Base-by-base conservation (phyloP, 2,113 vertebrate species). In the Pelobates fuscus region DNA sequence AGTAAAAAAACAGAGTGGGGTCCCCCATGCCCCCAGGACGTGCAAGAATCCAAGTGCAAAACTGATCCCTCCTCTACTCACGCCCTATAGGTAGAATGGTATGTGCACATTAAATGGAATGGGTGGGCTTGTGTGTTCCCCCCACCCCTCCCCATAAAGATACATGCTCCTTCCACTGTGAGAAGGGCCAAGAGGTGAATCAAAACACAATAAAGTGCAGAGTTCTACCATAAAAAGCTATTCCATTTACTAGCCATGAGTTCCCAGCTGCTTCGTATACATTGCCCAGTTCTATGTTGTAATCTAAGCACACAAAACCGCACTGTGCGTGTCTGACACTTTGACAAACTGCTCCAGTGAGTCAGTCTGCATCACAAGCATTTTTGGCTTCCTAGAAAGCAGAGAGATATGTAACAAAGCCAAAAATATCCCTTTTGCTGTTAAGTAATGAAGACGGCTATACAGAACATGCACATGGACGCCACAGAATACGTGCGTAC, bases 381-480 rank as follows among this genome's bases (percentile, higher is more conserved):
- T 46, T 63, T 59, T n/a, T 29, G 54, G 63, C 57, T 76, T 76
- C 72, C 72, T 76, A 67, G 72, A 67, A 76, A 76, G 72, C 72
- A 60, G 8, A 49, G 32, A 76, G 54, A 23, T 67, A 59, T 67
- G 63, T 30, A 67, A 59, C 32, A 65, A 37, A 25, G n/a, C 64
- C 26, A 3, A 11, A 21, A 76, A 76, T 65, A 74, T 66, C 37
- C 66, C 7, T 12, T 63, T 63, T 8, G 60, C 60, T 63, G 60
- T 63, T 21, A 26, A 37, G 54, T 55, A 76, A 26, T 30, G 63
- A 29, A 67, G 71, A 20, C 8, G 25, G 20, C 32, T 60, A 46
- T 23, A 64, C 27, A 12, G 17, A 64, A 23, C 17, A 24, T 52
- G 63, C 54, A 60, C 5, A 24, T 23, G n/a, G 8, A 3, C 11